Conservation (phyloP, 2,113 vertebrate species). For the Orthonyx spaldingii region DNA sequence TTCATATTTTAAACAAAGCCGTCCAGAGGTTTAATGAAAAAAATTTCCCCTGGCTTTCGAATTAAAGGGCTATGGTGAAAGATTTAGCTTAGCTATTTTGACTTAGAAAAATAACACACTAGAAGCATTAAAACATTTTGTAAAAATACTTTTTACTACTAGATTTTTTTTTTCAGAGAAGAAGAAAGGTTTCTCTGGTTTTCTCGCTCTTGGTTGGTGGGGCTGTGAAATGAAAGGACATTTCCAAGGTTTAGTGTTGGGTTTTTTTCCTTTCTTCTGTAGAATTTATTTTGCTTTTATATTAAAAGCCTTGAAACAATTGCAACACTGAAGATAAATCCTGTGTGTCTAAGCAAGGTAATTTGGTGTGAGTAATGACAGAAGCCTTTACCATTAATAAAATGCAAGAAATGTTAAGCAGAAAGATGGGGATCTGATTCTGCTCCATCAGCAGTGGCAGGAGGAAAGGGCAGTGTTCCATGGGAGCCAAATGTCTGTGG, state of each 20-base stretch:
- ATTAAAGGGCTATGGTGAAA: constrained; percentile 64
- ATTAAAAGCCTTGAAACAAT: constrained; percentile 33
- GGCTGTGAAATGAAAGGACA: background rate
- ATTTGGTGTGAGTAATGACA: background rate
- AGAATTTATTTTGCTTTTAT: constrained; percentile 39
- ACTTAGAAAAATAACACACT: constrained; percentile 58
- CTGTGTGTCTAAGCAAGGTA: background rate
- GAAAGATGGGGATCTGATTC: background rate
- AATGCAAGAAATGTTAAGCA: background rate
- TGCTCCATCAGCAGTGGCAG: background rate
- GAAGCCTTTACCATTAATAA: background rate
- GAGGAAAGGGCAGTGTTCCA: background rate
- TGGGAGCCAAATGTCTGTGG: background rate
- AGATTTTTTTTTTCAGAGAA: background rate
- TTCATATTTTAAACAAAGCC: constrained; percentile 66
- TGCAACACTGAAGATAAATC: background rate
- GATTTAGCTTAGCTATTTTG: constrained; percentile 56
- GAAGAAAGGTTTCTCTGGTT: background rate
- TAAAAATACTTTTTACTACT: constrained; percentile 34
- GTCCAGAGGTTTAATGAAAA: constrained; percentile 66
- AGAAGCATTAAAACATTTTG: constrained; percentile 40
- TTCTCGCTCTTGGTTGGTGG: background rate
- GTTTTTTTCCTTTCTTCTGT: background rate
- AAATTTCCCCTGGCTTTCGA: constrained; percentile 61
- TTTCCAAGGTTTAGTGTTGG: background rate